Evolutionary conservation across 2,888 invertebrate species (phyloP).

Genomic region (Nomada hirtipes): DNA sequence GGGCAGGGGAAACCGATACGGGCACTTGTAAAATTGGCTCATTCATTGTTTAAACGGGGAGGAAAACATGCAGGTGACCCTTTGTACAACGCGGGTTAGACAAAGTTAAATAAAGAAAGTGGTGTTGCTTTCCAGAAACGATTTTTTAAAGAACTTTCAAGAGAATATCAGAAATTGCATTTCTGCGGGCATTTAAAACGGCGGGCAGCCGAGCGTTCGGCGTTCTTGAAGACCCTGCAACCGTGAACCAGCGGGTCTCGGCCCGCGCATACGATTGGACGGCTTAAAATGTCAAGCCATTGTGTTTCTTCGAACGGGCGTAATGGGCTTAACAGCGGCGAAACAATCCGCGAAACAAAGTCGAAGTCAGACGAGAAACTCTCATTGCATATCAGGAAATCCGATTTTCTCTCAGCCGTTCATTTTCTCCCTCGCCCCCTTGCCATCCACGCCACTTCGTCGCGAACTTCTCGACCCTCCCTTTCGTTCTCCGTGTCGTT

Average conservation of each 20-base stretch:
- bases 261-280: neutral
- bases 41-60: too few relatives aligned
- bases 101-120: too few relatives aligned
- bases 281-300: constrained; percentile 4
- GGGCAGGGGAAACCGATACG: neutral
- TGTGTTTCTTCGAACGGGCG: constrained; percentile 1
- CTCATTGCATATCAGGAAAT: constrained; percentile 71
- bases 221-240: neutral
- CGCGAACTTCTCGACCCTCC: neutral
- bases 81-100: too few relatives aligned
- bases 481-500: constrained; percentile 3
- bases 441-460: neutral
- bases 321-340: constrained; percentile 44
- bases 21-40: too few relatives aligned
- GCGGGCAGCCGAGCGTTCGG: neutral
- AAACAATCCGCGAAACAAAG: constrained; percentile 61
- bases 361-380: constrained; percentile 55
- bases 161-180: too few relatives aligned
- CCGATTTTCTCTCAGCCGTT: constrained; percentile 68
- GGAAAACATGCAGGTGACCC: too few relatives aligned
- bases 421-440: constrained; percentile 20
- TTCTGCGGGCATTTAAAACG: neutral
- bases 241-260: neutral
- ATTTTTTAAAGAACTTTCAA: too few relatives aligned
- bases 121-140: too few relatives aligned